A percentile compares a stretch with the other conserved stretches of the same genome.
Evolutionary conservation across 2,888 invertebrate species (phyloP).

Genomic region (Toxonevra muliebris): DNA sequence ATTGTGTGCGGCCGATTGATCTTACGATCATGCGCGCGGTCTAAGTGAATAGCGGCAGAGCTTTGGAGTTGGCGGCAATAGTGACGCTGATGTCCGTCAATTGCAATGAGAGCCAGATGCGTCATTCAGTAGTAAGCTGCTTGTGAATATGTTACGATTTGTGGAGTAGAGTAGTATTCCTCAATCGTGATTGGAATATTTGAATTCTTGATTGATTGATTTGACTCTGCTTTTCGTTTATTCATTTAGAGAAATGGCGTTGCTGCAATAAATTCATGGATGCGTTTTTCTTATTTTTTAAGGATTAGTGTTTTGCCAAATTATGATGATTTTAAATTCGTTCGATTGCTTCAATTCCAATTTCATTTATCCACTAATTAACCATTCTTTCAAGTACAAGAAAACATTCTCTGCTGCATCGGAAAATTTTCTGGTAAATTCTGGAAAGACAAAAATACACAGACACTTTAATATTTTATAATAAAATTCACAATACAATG

Average conservation of each 20-base stretch:
- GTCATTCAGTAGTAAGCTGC: too few species aligned
- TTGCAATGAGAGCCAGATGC: too few species aligned
- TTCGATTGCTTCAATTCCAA: too few species aligned
- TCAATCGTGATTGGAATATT: too few species aligned
- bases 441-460: slow-evolving; percentile 37
- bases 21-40: background rate
- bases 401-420: slow-evolving; percentile 46
- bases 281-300: background rate
- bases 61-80: too few species aligned
- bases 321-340: too few species aligned
- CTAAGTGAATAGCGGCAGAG: too few species aligned
- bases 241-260: background rate
- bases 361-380: slow-evolving; percentile 49
- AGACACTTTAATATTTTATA: slow-evolving; percentile 7
- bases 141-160: too few species aligned
- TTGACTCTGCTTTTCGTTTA: background rate
- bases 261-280: background rate
- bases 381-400: slow-evolving; percentile 52
- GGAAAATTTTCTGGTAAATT: slow-evolving; percentile 34
- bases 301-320: background rate
- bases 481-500: too few species aligned
- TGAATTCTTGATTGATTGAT: background rate
- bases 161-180: too few species aligned
- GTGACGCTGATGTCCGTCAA: too few species aligned
- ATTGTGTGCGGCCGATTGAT: background rate